Percentiles rank a stretch among this genome's conserved stretches.
These are phyloP conservation scores for Thamnophis sirtalis DNA, from an alignment of 2,113 vertebrate species.

Conservation along the genomic window DNA sequence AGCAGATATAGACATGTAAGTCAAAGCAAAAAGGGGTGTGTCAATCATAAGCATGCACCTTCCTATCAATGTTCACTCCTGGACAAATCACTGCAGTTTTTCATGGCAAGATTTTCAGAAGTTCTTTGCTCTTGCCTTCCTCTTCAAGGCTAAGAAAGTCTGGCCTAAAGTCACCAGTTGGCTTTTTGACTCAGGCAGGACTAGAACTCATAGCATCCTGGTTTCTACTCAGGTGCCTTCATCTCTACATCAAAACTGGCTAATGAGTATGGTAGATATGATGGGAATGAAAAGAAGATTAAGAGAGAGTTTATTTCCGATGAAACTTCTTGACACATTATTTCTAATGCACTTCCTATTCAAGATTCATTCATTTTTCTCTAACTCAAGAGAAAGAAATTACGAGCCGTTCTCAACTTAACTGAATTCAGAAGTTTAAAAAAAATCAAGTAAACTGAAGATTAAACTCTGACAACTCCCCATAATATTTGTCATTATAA, in stretches of 20 bases:
- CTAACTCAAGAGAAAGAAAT: conserved; percentile 8
- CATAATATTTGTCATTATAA: background rate
- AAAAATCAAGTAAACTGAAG: background rate
- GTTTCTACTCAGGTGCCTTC: background rate
- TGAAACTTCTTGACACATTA: background rate
- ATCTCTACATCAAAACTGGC: background rate
- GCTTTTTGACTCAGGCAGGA: background rate
- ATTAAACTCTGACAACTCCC: background rate
- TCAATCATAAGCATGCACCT: background rate
- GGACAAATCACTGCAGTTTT: background rate
- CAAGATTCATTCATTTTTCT: conserved; percentile 28
- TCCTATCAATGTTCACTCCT: background rate
- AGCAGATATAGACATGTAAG: background rate
- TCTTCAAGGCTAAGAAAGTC: background rate
- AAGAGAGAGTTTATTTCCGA: conserved; percentile 15
- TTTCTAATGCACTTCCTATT: background rate
- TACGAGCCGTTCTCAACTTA: background rate
- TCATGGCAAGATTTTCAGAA: background rate
- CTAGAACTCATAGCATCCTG: background rate
- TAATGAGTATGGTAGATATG: background rate
- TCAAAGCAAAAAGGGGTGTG: conserved; percentile 2
- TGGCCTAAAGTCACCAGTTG: background rate
- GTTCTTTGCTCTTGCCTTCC: background rate
- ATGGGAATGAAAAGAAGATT: background rate
- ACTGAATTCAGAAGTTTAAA: background rate